Percentiles rank a stretch among this genome's conserved stretches.
Evolutionary conservation across 2,113 vertebrate species (phyloP).

Genomic region (Lepus europaeus): DNA sequence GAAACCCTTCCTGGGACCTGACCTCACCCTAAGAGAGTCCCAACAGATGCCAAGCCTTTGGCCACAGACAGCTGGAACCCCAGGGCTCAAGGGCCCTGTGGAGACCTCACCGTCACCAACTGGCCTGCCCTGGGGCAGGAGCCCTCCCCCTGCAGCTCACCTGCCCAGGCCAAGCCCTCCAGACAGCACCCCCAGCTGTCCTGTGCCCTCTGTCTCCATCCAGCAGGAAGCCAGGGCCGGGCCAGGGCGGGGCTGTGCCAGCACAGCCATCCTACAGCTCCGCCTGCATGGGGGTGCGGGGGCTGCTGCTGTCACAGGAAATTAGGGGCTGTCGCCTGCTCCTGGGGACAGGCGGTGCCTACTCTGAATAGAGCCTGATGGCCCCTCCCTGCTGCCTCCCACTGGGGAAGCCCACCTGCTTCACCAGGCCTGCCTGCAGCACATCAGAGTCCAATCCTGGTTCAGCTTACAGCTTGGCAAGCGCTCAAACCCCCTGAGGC

Average conservation of each 20-base stretch:
- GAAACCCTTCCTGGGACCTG: rapidly evolving
- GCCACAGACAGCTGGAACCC: background rate
- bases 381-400: background rate
- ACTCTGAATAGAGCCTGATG: background rate
- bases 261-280: background rate
- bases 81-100: background rate
- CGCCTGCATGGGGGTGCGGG: background rate
- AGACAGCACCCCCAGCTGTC: background rate
- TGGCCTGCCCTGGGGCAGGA: background rate
- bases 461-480: background rate
- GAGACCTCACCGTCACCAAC: too few species aligned
- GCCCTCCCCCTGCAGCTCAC: background rate
- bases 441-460: background rate
- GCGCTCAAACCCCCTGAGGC: background rate
- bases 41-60: background rate
- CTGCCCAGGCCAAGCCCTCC: background rate
- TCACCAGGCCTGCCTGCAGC: background rate
- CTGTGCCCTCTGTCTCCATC: background rate
- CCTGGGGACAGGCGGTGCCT: background rate
- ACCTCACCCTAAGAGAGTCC: background rate
- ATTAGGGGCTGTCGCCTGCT: conserved; percentile 71
- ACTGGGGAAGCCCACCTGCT: background rate
- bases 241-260: background rate
- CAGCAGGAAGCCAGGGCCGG: background rate
- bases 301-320: conserved; percentile 64